Evolutionary conservation across 2,888 invertebrate genomes (phyloP).

Genomic region (Hololepta plana): DNA sequence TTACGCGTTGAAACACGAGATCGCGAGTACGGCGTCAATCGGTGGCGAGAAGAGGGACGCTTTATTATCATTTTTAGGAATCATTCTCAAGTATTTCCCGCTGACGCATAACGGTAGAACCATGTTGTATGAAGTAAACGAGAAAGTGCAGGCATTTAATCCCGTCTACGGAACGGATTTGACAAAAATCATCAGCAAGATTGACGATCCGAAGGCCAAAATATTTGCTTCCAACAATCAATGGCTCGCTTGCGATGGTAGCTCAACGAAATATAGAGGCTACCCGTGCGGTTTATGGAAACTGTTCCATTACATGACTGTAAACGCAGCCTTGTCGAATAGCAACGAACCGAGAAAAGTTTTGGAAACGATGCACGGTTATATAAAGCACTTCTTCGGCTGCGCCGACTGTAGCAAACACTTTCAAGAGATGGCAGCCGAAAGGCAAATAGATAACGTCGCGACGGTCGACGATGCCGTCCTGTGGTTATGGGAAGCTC

Average conservation of each 20-base stretch:
- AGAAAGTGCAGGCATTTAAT: conserved; percentile 32
- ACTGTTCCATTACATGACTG: conserved; percentile 80
- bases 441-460: conserved; percentile 50
- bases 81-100: conserved; percentile 65
- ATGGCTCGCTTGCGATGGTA: conserved; percentile 76
- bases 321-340: conserved; percentile 40
- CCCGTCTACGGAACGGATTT: conserved; percentile 41
- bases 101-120: conserved; percentile 45
- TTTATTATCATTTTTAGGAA: conserved; percentile 51
- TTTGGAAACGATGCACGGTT: conserved; percentile 68
- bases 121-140: conserved; percentile 42
- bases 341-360: conserved; percentile 43
- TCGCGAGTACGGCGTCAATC: conserved; percentile 50
- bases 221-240: conserved; percentile 33
- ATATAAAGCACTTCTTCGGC: conserved; percentile 83
- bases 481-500: conserved; percentile 87
- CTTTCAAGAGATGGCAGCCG: conserved; percentile 69
- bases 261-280: conserved; percentile 54
- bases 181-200: conserved; percentile 29
- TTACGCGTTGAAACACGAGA: conserved; percentile 68
- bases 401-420: conserved; percentile 82
- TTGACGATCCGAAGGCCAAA: conserved; percentile 13
- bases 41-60: conserved; percentile 53
- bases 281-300: conserved; percentile 94
- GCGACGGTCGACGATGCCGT: conserved; percentile 55